A percentile compares a stretch with the other conserved stretches of the same genome.
Conservation (phyloP, 1,140 invertebrate genomes). For the Penaeus japonicus region DNA sequence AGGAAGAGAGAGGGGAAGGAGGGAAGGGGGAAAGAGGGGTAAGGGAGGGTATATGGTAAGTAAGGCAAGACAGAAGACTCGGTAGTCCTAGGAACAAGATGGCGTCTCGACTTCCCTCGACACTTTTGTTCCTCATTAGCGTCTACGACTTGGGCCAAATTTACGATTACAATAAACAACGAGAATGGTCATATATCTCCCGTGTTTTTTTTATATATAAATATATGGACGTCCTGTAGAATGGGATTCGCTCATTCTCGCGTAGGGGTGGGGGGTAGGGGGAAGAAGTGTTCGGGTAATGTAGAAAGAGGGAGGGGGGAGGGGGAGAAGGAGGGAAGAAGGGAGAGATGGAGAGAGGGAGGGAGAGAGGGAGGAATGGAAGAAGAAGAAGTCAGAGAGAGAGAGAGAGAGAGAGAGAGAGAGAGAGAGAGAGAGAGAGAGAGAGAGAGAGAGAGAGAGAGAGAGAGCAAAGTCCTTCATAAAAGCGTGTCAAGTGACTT, state of each 20-base stretch:
- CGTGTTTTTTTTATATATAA: not conserved
- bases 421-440: not conserved
- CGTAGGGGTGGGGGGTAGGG: not conserved
- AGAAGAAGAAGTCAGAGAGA: not conserved
- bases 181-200: constrained; percentile 20
- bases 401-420: not conserved
- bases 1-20: not conserved
- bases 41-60: not conserved
- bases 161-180: constrained; percentile 49
- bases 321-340: not conserved
- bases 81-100: not conserved
- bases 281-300: not conserved
- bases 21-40: not conserved
- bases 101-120: not conserved
- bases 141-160: constrained; percentile 45
- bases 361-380: not conserved
- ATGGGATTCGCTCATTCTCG: constrained; percentile 40
- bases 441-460: not conserved
- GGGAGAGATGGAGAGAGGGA: not conserved
- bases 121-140: constrained; percentile 50
- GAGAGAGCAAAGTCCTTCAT: not conserved
- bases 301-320: too few species aligned
- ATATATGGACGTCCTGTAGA: not conserved
- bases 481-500: not conserved
- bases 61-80: not conserved